Evolutionary conservation across 2,888 invertebrate species (phyloP), one percentile per base, ranked within the genome.

Genomic region (Leptodirus hochenwartii): DNA sequence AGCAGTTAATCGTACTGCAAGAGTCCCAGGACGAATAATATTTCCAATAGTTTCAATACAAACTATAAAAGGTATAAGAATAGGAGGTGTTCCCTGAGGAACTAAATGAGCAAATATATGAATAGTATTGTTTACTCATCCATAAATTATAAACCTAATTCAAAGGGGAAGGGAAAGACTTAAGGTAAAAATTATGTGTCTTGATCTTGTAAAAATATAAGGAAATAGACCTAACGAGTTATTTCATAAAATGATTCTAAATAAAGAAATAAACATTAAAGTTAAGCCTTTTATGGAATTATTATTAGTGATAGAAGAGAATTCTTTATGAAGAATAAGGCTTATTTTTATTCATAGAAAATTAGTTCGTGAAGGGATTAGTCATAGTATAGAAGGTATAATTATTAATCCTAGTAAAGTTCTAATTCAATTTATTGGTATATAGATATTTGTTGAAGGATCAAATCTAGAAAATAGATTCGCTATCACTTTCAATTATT

Each of bases 41-140:
- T 74, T 75, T 43, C 74, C 77, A 55, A 73, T 68, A 20, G 69
- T 64, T 69, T 77, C 76, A 64, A 76, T 75, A 53, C 70, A 50
- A 5, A 77, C 73, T 62, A 77, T 72, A 59, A 77, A 75, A 15
- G 71, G 69, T 57, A 74, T 73, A 45, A 77, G 43, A 42, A 65
- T 43, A 4, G 43, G 35, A 0, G 76, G 76, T 0, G 72, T 72
- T 39, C 73, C 69, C 59, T 66, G 61, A 0, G 76, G 75, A 0
- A 76, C 66, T 59, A 76, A 53, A 47, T 75, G 73, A 2, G 63
- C 60, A 49, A 74, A 67, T 63, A 73, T 71, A 45, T 66, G 59
- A 46, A 62, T 62, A 1, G 61, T 61, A 40, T 69, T 62, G 47
- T 68, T 68, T 41, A 62, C 50, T 65, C 70, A 70, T 4, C 69